A percentile compares a stretch with the other conserved stretches of the same genome.
Evolutionary conservation across 1,140 invertebrate genomes (phyloP).

Genomic region (Cepaea nemoralis): DNA sequence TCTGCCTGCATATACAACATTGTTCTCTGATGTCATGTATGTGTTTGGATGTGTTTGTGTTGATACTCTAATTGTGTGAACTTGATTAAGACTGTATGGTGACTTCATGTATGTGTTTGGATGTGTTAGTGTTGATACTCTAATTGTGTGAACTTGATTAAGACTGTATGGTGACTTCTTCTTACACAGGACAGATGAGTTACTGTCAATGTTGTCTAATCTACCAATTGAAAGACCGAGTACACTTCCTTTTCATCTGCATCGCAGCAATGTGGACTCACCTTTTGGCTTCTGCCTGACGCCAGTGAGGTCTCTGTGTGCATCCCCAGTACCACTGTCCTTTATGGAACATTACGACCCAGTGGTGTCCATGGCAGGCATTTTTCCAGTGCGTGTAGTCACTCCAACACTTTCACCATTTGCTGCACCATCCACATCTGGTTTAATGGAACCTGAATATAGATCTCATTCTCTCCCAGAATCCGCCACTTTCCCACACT

Average conservation of each 20-base stretch:
- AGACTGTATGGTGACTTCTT: background rate
- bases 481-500: background rate
- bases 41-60: no score
- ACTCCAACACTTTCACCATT: background rate
- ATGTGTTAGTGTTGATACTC: no score
- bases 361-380: background rate
- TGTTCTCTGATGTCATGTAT: no score
- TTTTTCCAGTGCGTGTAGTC: background rate
- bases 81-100: no score
- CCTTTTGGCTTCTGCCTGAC: background rate
- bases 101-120: no score
- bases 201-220: background rate
- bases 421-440: background rate
- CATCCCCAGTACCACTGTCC: constrained; percentile 1
- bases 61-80: no score
- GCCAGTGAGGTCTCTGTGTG: constrained; percentile 20
- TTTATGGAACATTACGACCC: constrained; percentile 24
- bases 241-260: background rate
- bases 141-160: no score
- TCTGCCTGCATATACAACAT: no score
- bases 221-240: background rate
- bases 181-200: background rate
- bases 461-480: background rate
- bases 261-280: background rate
- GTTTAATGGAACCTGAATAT: background rate